phyloP scores from a whole-genome alignment of 2,113 vertebrate genomes.

The Paramisgurnus dabryanus region DNA sequence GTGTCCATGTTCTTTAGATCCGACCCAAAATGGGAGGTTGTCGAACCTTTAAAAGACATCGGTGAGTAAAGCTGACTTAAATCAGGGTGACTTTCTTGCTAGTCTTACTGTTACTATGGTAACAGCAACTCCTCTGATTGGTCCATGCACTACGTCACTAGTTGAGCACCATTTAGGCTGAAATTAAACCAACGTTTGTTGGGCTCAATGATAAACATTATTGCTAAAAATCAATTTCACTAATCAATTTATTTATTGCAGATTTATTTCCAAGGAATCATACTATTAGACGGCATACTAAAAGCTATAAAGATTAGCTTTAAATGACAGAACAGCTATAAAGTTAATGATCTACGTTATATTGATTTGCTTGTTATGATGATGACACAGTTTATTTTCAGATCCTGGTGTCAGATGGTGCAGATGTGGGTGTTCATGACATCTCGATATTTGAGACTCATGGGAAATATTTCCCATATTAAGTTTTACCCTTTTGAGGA shows the following conservation, averaged over 20 bases:
- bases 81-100: no score
- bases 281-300: background rate
- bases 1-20: conserved; percentile 99
- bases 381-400: background rate
- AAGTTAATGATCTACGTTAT: conserved; percentile 14
- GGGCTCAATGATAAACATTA: no score
- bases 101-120: no score
- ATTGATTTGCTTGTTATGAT: background rate
- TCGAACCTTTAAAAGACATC: conserved; percentile 93
- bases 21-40: conserved; percentile 94
- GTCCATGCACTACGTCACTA: background rate
- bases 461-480: background rate
- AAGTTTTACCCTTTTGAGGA: background rate
- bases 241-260: no score
- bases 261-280: no score
- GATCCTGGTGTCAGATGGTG: background rate
- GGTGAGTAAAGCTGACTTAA: conserved; percentile 73
- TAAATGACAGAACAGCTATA: background rate
- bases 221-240: background rate
- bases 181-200: no score
- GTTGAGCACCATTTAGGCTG: background rate
- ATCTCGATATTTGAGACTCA: background rate
- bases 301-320: background rate
- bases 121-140: no score
- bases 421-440: background rate